Conservation (phyloP, 2,113 vertebrate species). For the Amblyornis subalaris region DNA sequence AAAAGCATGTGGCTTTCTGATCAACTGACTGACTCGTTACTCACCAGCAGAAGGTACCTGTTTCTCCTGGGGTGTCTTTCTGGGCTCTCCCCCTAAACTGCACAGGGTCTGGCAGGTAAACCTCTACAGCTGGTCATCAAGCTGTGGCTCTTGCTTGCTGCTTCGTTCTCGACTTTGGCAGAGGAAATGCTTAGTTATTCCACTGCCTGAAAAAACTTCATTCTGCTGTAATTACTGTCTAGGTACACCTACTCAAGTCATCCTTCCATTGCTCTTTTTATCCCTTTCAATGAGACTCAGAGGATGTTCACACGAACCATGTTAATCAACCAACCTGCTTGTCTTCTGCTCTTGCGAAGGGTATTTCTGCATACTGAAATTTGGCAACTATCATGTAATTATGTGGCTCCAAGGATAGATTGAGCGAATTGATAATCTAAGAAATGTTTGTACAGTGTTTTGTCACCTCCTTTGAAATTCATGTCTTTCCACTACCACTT, state of each 20-base stretch:
- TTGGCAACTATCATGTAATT: background rate
- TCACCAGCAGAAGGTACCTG: background rate
- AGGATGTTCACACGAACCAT: background rate
- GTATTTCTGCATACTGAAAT: background rate
- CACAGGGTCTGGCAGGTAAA: background rate
- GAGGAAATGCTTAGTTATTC: background rate
- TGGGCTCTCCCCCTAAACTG: background rate
- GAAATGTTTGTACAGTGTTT: background rate
- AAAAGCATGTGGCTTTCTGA: background rate
- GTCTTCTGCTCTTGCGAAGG: background rate
- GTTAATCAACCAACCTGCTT: background rate
- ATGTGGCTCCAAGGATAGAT: background rate
- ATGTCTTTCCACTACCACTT: background rate
- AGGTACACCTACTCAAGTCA: background rate
- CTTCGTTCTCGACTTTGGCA: background rate
- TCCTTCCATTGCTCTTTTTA: background rate
- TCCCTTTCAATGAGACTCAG: background rate
- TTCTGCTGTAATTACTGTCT: background rate
- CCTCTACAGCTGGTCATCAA: background rate
- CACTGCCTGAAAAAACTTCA: background rate
- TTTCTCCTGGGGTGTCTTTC: background rate
- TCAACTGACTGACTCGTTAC: background rate
- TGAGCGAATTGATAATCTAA: background rate
- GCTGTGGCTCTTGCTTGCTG: background rate
- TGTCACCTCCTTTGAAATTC: background rate